Percentiles rank a stretch among this genome's conserved stretches.
These are phyloP conservation scores for Myioborus melanocephalus DNA, from an alignment of 2,797 vertebrate species.

Conservation along the genomic window DNA sequence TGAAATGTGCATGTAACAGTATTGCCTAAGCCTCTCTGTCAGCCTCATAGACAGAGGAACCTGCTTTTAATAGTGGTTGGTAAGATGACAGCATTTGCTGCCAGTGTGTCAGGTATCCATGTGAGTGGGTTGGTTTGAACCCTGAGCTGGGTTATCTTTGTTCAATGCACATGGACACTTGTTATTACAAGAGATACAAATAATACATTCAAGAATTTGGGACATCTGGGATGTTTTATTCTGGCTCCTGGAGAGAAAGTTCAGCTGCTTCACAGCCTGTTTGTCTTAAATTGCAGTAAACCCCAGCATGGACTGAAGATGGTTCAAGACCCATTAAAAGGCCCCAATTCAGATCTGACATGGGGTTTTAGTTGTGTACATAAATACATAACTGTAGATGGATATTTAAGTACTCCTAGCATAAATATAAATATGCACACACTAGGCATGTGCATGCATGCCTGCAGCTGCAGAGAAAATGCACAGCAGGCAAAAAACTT, in stretches of 20 bases:
- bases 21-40: not conserved
- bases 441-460: too few relatives aligned
- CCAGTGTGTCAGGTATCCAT: not conserved
- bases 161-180: not conserved
- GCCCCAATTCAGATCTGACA: not conserved
- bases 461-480: not conserved
- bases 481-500: not conserved
- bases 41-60: not conserved
- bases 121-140: not conserved
- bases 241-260: not conserved
- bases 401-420: not conserved
- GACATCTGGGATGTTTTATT: not conserved
- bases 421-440: not conserved
- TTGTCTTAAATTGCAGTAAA: not conserved
- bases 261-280: accelerated
- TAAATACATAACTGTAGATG: not conserved
- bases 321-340: not conserved
- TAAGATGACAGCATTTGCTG: not conserved
- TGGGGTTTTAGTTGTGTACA: not conserved
- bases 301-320: not conserved
- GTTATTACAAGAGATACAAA: not conserved
- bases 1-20: not conserved
- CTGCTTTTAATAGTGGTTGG: not conserved
- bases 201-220: not conserved
- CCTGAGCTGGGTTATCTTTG: not conserved